Conservation (phyloP, 2,888 invertebrate genomes). For the Tipula helvola region DNA sequence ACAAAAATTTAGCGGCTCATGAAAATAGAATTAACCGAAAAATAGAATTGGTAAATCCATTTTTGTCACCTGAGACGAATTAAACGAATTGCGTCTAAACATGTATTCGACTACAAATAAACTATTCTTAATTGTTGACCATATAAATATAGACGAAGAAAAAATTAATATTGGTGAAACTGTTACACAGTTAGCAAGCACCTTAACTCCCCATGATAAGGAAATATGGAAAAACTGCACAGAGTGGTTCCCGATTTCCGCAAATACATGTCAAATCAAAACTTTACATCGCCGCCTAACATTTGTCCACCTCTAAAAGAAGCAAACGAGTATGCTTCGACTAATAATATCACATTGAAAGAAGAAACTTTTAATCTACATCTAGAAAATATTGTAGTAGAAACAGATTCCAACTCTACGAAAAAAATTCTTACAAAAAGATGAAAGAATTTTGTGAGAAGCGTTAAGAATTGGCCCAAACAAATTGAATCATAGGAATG, state of each 20-base stretch:
- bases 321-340: slow-evolving; percentile 47
- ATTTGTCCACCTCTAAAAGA: slow-evolving; percentile 31
- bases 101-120: neutral
- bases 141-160: neutral
- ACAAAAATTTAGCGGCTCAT: neutral
- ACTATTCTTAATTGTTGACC: neutral
- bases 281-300: slow-evolving; percentile 39
- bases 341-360: slow-evolving; percentile 37
- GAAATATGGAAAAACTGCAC: neutral
- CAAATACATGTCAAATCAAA: slow-evolving; percentile 60
- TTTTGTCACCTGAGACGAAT: neutral
- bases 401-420: slow-evolving; percentile 45
- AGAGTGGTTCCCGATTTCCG: slow-evolving; percentile 74
- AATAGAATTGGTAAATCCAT: neutral
- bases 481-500: neutral
- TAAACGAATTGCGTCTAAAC: neutral
- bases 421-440: slow-evolving; percentile 35
- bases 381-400: slow-evolving; percentile 16
- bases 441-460: slow-evolving; percentile 41
- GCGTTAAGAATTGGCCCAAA: slow-evolving; percentile 38
- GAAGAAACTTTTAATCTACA: slow-evolving; percentile 22
- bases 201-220: no score
- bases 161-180: neutral
- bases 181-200: neutral
- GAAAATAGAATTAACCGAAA: neutral